phyloP scores from a whole-genome alignment of 2,888 invertebrate species.

The Limenitis camilla region DNA sequence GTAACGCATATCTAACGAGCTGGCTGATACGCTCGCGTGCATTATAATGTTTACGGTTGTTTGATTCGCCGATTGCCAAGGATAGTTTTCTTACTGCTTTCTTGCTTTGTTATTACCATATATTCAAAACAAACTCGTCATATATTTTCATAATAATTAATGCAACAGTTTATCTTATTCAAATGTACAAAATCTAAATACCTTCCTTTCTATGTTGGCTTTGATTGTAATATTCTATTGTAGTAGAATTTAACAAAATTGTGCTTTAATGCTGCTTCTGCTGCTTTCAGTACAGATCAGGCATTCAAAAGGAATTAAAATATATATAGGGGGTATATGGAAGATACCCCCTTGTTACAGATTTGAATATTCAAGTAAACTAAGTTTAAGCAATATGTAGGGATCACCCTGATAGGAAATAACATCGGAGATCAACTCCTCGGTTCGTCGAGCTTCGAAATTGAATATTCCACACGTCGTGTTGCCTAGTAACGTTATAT shows the following conservation, averaged over 20 bases:
- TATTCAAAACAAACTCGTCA: not conserved
- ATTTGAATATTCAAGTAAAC: not conserved
- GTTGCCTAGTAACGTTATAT: not conserved
- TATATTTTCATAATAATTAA: too few relatives aligned
- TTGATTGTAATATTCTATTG: too few relatives aligned
- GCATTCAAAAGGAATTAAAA: too few relatives aligned
- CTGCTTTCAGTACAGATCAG: too few relatives aligned
- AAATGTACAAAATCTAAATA: too few relatives aligned
- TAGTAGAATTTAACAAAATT: too few relatives aligned
- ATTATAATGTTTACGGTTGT: conserved; percentile 13
- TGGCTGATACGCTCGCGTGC: conserved; percentile 24
- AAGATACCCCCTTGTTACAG: not conserved
- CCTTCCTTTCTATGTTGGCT: too few relatives aligned
- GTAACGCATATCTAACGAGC: conserved; percentile 46
- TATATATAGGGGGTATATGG: too few relatives aligned
- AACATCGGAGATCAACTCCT: conserved; percentile 1
- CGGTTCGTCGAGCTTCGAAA: not conserved
- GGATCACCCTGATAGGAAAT: conserved; percentile 8
- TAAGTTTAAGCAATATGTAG: not conserved
- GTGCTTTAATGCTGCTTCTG: too few relatives aligned
- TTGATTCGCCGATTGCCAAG: conserved; percentile 7
- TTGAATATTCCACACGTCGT: conserved; percentile 1
- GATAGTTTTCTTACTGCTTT: conserved; percentile 7
- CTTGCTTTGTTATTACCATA: not conserved
- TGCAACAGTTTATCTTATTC: too few relatives aligned